These are phyloP conservation scores for Tricholaema leucomelas DNA, from an alignment of 2,113 vertebrate genomes.

Conservation along the genomic window DNA sequence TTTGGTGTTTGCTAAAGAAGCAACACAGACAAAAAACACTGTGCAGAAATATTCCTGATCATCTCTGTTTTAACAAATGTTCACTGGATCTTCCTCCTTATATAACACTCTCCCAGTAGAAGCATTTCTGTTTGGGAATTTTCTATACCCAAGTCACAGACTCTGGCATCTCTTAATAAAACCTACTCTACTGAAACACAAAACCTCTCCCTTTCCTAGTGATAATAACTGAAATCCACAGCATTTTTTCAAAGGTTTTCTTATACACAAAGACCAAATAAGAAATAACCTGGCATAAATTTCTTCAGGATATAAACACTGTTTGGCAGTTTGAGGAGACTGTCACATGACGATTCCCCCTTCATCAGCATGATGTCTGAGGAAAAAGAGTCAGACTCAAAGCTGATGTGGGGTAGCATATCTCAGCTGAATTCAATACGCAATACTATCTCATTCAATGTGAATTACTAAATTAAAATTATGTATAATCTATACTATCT, in stretches of 20 bases:
- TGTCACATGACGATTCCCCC: background rate
- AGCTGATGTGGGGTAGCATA: background rate
- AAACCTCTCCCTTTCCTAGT: background rate
- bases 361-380: background rate
- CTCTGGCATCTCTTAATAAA: background rate
- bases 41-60: background rate
- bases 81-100: background rate
- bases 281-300: background rate
- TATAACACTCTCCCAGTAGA: background rate
- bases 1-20: background rate
- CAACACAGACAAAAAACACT: background rate
- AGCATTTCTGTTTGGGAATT: background rate
- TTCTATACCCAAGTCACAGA: constrained; percentile 4
- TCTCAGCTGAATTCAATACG: background rate
- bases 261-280: background rate
- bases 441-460: background rate
- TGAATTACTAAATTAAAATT: background rate
- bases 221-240: background rate
- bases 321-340: background rate
- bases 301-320: background rate
- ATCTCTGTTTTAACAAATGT: background rate
- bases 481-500: background rate
- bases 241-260: background rate
- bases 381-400: background rate
- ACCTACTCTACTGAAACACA: background rate